phyloP scores from a whole-genome alignment of 2,797 vertebrate species.

The Cyclopterus lumpus region DNA sequence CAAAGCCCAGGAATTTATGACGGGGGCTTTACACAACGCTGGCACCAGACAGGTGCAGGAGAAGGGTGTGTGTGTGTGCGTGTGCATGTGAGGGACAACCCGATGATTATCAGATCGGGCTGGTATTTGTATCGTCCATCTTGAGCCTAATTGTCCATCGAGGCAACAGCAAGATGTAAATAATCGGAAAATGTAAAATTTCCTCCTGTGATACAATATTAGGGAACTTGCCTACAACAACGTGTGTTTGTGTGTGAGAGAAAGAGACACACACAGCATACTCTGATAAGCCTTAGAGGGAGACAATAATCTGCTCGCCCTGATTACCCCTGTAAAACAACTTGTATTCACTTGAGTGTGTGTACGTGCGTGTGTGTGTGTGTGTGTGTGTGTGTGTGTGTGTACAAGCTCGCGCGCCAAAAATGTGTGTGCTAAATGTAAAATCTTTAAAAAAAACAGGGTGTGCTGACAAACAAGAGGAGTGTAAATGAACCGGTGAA shows the following conservation, averaged over 20 bases:
- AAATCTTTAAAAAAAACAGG: conserved; percentile 42
- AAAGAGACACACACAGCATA: conserved; percentile 19
- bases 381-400: conserved; percentile 18
- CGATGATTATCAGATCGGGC: conserved; percentile 43
- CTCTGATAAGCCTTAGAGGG: conserved; percentile 50
- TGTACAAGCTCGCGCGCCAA: conserved; percentile 38
- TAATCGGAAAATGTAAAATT: conserved; percentile 38
- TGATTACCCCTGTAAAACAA: conserved; percentile 60
- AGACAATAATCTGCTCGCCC: conserved; percentile 52
- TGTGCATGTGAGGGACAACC: conserved; percentile 12
- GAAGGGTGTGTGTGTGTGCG: conserved; percentile 20
- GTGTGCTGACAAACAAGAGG: conserved; percentile 59
- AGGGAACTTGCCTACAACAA: conserved; percentile 11
- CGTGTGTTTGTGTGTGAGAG: conserved; percentile 8
- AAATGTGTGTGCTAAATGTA: conserved; percentile 47
- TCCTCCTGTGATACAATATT: conserved; percentile 25
- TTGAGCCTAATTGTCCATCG: conserved; percentile 23
- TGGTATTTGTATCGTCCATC: conserved; percentile 8
- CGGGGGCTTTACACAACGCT: conserved; percentile 58
- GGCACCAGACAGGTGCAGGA: conserved; percentile 72
- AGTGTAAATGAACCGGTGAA: conserved; percentile 68
- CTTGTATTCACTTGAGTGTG: conserved; percentile 47
- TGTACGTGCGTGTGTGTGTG: conserved; percentile 35
- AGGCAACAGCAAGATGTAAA: conserved; percentile 15
- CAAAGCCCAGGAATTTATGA: conserved; percentile 78